These are phyloP conservation scores for Arctopsyche grandis DNA, from an alignment of 1,140 invertebrate genomes.

Conservation along the genomic window DNA sequence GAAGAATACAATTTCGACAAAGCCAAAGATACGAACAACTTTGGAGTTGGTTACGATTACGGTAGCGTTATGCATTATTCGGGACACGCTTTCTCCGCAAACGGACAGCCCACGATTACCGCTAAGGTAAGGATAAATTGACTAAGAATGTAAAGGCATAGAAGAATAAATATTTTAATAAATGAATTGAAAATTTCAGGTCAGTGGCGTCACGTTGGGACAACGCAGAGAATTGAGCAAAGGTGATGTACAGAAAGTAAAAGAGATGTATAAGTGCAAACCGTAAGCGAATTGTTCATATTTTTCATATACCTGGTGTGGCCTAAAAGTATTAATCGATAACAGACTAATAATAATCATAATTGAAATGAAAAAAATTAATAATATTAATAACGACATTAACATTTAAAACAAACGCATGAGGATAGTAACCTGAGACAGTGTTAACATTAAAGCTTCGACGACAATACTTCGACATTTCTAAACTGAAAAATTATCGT, in stretches of 20 bases:
- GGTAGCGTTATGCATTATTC: conserved; percentile 89
- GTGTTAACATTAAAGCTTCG: not conserved
- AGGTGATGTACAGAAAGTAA: conserved; percentile 79
- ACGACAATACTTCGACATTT: too few species aligned
- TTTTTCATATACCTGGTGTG: conserved; percentile 31
- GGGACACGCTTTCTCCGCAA: conserved; percentile 78
- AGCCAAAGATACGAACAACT: conserved; percentile 66
- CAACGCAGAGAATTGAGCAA: conserved; percentile 78
- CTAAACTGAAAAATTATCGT: too few species aligned
- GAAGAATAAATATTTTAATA: too few species aligned
- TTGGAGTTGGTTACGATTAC: conserved; percentile 80
- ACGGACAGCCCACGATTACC: conserved; percentile 76
- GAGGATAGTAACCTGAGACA: not conserved
- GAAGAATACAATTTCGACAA: conserved; percentile 78
- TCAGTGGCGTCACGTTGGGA: conserved; percentile 64
- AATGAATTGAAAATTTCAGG: conserved; percentile 31
- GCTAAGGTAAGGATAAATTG: conserved; percentile 67
- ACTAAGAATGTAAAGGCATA: conserved; percentile 1
- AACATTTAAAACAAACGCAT: not conserved
- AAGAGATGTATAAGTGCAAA: conserved; percentile 79
- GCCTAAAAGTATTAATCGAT: not conserved
- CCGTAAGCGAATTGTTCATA: conserved; percentile 58
- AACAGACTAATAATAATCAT: not conserved
- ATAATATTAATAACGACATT: not conserved
- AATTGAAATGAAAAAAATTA: not conserved